These are phyloP conservation scores for Trissolcus japonicus DNA, from an alignment of 2,888 invertebrate genomes.

Conservation along the genomic window DNA sequence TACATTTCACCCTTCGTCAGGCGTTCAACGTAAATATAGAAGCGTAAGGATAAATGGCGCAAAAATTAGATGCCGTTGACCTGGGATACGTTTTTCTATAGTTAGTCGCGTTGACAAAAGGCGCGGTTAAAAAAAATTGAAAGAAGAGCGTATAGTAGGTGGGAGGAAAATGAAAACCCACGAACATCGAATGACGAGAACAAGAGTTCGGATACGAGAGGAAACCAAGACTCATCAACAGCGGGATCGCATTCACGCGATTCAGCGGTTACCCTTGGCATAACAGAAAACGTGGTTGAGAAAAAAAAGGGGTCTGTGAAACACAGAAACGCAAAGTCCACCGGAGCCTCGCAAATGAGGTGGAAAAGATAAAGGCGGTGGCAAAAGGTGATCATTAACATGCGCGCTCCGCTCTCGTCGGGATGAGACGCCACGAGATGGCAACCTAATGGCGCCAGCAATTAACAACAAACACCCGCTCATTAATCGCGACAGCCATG, in stretches of 20 bases:
- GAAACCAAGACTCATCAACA: conserved; percentile 53
- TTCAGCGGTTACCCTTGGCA: conserved; percentile 54
- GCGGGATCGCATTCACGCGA: conserved; percentile 45
- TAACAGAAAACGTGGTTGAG: conserved; percentile 41
- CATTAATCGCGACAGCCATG: conserved; percentile 71
- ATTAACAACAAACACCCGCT: conserved; percentile 77
- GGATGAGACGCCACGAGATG: conserved; percentile 64
- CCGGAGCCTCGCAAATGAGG: conserved; percentile 73
- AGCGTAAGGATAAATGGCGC: conserved; percentile 20
- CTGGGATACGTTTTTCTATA: conserved; percentile 16
- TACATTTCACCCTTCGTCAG: conserved; percentile 6
- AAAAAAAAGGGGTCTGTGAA: conserved; percentile 42
- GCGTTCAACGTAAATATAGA: conserved; percentile 20
- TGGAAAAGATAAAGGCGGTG: conserved; percentile 76
- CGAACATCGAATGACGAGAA: conserved; percentile 27
- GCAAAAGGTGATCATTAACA: conserved; percentile 75
- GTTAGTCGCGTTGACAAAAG: conserved; percentile 27
- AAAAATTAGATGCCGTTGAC: conserved; percentile 37
- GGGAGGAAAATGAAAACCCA: conserved; percentile 16
- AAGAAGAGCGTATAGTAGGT: conserved; percentile 12
- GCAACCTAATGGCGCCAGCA: conserved; percentile 76
- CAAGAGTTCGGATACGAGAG: conserved; percentile 36
- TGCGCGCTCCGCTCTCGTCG: conserved; percentile 71
- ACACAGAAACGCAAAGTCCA: conserved; percentile 52
- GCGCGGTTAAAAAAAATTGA: conserved; percentile 24